phyloP scores from a whole-genome alignment of 1,140 invertebrate genomes.

The Zaprionus vittiger region DNA sequence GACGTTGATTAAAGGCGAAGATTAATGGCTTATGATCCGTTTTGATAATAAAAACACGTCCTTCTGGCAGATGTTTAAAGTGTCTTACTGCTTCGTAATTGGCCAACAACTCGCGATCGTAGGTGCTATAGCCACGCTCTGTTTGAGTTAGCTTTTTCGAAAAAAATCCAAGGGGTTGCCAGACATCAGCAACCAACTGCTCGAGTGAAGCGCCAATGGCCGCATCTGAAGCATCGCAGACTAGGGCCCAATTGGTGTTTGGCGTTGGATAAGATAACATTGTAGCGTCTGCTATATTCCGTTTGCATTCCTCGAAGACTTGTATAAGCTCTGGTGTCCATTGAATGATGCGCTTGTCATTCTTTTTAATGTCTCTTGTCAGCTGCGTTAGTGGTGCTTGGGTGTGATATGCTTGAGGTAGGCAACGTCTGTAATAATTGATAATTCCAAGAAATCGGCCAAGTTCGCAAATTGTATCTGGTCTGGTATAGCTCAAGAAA shows the following conservation, averaged over 20 bases:
- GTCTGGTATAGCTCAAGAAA: conserved; percentile 49
- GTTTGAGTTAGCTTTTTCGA: neutral
- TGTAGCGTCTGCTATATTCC: conserved; percentile 58
- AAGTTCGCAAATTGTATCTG: conserved; percentile 70
- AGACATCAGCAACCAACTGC: conserved; percentile 59
- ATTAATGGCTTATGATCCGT: too few species aligned
- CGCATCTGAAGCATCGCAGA: conserved; percentile 77
- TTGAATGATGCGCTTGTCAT: conserved; percentile 46
- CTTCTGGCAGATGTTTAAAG: too few species aligned
- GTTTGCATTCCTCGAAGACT: conserved; percentile 84
- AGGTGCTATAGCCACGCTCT: neutral
- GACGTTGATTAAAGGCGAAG: neutral
- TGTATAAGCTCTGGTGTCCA: conserved; percentile 33
- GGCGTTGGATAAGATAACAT: conserved; percentile 57
- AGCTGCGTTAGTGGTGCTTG: conserved; percentile 50
- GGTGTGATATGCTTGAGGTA: conserved; percentile 22
- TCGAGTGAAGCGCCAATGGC: conserved; percentile 81
- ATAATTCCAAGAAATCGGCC: conserved; percentile 73
- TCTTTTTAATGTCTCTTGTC: conserved; percentile 49
- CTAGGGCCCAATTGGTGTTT: conserved; percentile 39
- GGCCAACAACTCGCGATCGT: neutral
- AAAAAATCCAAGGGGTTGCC: conserved; percentile 83
- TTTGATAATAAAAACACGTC: too few species aligned
- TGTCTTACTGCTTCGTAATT: neutral
- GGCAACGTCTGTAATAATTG: conserved; percentile 47